These are phyloP conservation scores for Hemicrepidius hirtus DNA, from an alignment of 2,888 invertebrate species.

Conservation along the genomic window DNA sequence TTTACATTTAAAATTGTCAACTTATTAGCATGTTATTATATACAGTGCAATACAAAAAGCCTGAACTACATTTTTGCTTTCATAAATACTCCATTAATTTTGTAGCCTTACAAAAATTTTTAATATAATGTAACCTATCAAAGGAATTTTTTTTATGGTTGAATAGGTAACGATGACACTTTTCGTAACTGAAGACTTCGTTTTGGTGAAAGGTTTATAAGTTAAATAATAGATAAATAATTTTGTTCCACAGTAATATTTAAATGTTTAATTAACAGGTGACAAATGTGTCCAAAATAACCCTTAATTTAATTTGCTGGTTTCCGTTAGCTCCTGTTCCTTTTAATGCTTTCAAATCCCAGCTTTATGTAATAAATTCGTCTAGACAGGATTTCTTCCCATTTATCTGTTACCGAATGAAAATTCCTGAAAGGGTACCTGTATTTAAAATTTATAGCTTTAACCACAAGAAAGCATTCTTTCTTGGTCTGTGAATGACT, in stretches of 20 bases:
- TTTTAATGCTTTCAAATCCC: constrained; percentile 21
- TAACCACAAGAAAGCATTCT: neutral
- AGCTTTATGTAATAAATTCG: constrained; percentile 30
- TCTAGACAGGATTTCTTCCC: constrained; percentile 34
- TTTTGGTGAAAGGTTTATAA: too few relatives aligned
- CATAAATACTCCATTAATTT: too few relatives aligned
- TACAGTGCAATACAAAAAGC: neutral
- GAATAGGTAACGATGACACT: too few relatives aligned
- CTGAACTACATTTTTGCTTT: too few relatives aligned
- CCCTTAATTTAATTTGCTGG: neutral
- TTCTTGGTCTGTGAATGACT: neutral
- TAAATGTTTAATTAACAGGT: too few relatives aligned
- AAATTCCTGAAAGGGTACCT: constrained; percentile 16
- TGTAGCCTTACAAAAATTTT: too few relatives aligned
- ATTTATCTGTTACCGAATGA: constrained; percentile 19
- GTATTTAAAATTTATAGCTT: constrained; percentile 28
- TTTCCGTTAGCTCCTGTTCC: neutral
- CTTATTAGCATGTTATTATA: constrained; percentile 33
- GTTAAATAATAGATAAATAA: too few relatives aligned
- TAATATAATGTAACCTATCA: too few relatives aligned
- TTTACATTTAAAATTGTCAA: constrained; percentile 36
- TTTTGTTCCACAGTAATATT: too few relatives aligned
- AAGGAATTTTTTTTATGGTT: too few relatives aligned
- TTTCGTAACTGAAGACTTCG: too few relatives aligned
- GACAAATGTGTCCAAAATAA: neutral